Conservation (phyloP, 2,113 vertebrate species). For the Hydrolagus affinis region DNA sequence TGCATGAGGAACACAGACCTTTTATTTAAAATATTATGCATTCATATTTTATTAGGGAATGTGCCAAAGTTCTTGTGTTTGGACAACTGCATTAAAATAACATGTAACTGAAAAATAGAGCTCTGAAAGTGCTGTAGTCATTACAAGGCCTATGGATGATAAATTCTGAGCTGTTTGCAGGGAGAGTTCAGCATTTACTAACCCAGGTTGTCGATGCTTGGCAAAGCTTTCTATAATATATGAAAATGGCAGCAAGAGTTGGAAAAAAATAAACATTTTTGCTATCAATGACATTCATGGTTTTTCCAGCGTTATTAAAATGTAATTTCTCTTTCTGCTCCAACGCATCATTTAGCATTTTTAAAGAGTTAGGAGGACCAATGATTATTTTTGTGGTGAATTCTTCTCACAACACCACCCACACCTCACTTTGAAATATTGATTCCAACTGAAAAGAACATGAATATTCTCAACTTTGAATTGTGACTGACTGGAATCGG, state of each 20-base stretch:
- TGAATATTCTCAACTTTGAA: no score
- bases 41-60: constrained; percentile 11
- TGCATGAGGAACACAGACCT: constrained; percentile 45
- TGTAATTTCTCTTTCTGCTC: neutral
- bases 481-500: no score
- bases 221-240: constrained; percentile 25
- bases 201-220: constrained; percentile 4
- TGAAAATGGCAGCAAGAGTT: constrained; percentile 14
- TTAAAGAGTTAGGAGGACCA: no score
- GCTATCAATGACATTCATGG: neutral
- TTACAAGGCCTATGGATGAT: neutral
- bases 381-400: no score
- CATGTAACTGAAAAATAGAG: neutral
- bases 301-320: neutral
- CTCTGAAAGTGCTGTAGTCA: neutral
- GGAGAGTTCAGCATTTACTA: constrained; percentile 11
- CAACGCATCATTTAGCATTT: no score
- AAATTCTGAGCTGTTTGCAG: constrained; percentile 7
- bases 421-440: no score
- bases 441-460: no score
- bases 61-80: constrained; percentile 21
- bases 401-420: no score
- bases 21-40: constrained; percentile 36
- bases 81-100: constrained; percentile 14
- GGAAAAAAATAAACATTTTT: constrained; percentile 24